Base-by-base conservation (phyloP, 2,797 vertebrate species). In the Sciurus vulgaris region DNA sequence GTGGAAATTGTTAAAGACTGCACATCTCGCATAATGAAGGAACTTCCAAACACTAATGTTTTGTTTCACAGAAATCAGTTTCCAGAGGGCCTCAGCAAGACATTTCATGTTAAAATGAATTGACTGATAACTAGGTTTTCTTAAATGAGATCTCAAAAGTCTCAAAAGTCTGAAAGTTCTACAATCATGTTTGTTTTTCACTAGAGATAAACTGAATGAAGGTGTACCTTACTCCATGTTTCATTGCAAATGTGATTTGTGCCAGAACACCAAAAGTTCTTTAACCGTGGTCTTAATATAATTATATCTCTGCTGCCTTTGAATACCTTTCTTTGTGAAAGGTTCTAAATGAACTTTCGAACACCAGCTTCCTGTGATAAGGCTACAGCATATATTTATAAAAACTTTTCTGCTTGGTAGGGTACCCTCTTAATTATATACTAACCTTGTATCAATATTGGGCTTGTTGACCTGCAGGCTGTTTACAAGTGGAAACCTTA, bases 391-490 rank as follows among this genome's bases (percentile, higher is more conserved):
- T 35, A 12, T 92, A 77, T 97, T 95, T 94, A 82, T 90, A 65
- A 96, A 92, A 91, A 82, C 91, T 86, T 88, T 74, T 74, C 93
- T 96, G 70, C 63, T 97, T 90, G 82, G 81, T 87, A 86, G 97
- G 91, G 93, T 69, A 86, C 77, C 22, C 59, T 65, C 78, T 98
- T 97, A 96, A 98, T 98, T 97, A 95, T 77, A 79, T 35, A 49
- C 3, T 95, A 94, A 85, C 81, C 97, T 97, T 98, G 47, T 97
- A 97, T 98, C 98, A 98, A 98, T 98, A 98, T 97, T 98, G 84
- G 96, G 88, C 97, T 96, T 97, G 96, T 97, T 98, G 97, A 95
- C 96, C 87, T 95, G 86, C 56, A 83, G 51, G 72, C 94, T 97
- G 92, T 97, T 98, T 97, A 97, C 96, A 98, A 97, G 94, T 96